Conservation (phyloP, 2,113 vertebrate species). For the Otis tarda region DNA sequence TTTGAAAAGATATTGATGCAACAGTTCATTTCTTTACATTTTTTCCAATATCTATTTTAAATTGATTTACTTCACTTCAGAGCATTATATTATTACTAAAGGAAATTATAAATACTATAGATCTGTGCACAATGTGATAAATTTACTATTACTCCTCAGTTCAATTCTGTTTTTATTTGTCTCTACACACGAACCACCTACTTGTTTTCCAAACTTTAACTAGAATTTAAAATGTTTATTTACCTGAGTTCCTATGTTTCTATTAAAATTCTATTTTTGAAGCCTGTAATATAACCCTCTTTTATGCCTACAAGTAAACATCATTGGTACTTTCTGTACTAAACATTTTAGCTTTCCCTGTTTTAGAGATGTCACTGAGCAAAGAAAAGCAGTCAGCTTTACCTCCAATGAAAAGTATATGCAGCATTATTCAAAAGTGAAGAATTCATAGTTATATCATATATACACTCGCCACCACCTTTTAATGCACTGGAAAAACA, state of each 20-base stretch:
- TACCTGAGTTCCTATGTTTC: background rate
- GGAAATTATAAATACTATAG: background rate
- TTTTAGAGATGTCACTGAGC: background rate
- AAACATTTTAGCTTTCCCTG: background rate
- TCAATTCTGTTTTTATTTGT: background rate
- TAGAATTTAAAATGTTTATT: background rate
- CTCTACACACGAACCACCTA: background rate
- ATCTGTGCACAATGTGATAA: background rate
- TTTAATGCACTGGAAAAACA: background rate
- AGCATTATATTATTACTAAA: background rate
- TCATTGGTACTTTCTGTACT: background rate
- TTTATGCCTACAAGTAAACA: background rate
- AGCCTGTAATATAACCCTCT: background rate
- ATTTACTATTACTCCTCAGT: background rate
- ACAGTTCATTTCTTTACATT: background rate
- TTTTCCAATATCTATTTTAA: background rate
- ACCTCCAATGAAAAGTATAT: background rate
- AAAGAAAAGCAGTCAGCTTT: background rate
- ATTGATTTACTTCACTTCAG: background rate
- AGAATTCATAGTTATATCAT: background rate
- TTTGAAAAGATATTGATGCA: background rate
- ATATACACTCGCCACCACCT: background rate
- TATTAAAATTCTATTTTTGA: background rate
- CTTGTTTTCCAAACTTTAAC: background rate
- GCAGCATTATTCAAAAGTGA: background rate